Base-by-base conservation (phyloP, 2,888 invertebrate species). In the Platerodrilus igneus region DNA sequence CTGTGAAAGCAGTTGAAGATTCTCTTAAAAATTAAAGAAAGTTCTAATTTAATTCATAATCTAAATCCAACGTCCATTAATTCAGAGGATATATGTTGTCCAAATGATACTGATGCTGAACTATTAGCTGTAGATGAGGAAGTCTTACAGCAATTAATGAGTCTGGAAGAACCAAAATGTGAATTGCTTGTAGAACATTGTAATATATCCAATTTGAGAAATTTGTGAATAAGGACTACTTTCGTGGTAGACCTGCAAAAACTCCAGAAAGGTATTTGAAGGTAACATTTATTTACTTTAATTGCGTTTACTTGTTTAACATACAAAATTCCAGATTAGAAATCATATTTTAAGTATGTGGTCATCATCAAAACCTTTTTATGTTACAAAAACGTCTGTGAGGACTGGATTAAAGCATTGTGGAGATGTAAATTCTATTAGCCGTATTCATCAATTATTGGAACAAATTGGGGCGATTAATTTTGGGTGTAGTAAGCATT, bases 391-490 rank as follows among this genome's bases (percentile, higher is more conserved):
- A 66, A 77, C 78, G 0, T 67, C 73, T 1, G 73, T 75, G 5
- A 60, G 78, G 33, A 63, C 69, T 44, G 77, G 77, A 2, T 60
- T 79, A 44, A 75, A 73, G 58, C 74, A 76, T 53, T 77, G 76
- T 57, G 79, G 79, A 0, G 78, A 79, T 64, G 78, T 78, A 2
- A 77, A 78, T 56, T 72, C 73, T 51, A 76, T 79, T 39, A 74
- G 77, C 7, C 64, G 75, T 38, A 72, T 80, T 15, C 79, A 79
- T 62, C 64, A 71, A 13, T 75, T 75, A 50, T 62, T 80, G 37
- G 79, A 80, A 59, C 75, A 76, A 62, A 71, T 73, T 44, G 80
- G 79, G 9, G 77, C 74, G 10, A 78, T 79, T 41, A 80, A 80
- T 64, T 78, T 76, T 66, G 75, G 74, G 8, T 78, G 77, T 62